Conservation (phyloP, 2,113 vertebrate species). For the Dunckerocampus dactyliophorus region DNA sequence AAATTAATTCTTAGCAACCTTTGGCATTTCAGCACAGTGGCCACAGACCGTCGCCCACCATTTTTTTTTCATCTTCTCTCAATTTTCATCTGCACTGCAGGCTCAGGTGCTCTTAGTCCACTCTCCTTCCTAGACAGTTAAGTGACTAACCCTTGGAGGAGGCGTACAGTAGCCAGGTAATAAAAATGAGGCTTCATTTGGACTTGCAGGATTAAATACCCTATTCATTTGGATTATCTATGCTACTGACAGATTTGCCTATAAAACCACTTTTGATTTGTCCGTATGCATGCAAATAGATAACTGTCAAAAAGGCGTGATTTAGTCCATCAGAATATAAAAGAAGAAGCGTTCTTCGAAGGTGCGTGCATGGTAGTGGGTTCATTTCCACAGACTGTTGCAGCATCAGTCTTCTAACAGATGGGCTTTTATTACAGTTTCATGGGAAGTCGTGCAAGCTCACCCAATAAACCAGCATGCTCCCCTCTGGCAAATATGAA, state of each 20-base stretch:
- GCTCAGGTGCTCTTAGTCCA: conserved; percentile 4
- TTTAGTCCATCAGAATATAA: not conserved
- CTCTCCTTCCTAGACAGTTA: conserved; percentile 5
- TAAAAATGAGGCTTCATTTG: too few species aligned
- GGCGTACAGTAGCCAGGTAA: too few species aligned
- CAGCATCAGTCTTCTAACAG: conserved; percentile 50
- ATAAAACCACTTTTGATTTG: too few species aligned
- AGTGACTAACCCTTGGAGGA: conserved; percentile 1
- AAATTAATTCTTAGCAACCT: conserved; percentile 36
- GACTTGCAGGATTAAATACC: too few species aligned
- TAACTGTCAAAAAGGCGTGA: not conserved
- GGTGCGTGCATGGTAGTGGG: conserved; percentile 13
- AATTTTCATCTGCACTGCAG: conserved; percentile 36
- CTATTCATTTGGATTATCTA: not conserved
- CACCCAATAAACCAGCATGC: conserved; percentile 43
- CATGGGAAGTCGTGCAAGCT: conserved; percentile 54
- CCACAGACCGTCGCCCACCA: conserved; percentile 37
- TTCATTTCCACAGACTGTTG: conserved; percentile 38
- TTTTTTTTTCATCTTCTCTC: conserved; percentile 49
- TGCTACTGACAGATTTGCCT: not conserved
- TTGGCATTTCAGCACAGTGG: conserved; percentile 46
- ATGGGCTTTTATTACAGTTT: conserved; percentile 71
- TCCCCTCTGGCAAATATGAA: conserved; percentile 44
- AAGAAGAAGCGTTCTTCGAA: not conserved
- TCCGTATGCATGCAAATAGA: not conserved